Conservation (phyloP, 2,113 vertebrate genomes). For the Heloderma charlesbogerti region DNA sequence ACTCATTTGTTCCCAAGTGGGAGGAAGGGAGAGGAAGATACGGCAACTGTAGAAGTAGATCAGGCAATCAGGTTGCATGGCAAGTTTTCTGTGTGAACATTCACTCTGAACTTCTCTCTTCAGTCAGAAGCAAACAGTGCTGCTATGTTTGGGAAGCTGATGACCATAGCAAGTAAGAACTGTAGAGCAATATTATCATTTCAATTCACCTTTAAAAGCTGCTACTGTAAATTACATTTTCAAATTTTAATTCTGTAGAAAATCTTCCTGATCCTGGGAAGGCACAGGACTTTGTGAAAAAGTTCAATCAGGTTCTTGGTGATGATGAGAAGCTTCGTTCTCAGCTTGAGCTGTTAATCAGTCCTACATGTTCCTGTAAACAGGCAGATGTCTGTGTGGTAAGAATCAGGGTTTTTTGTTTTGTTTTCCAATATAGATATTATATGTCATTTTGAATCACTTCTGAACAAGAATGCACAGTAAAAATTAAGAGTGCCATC, state of each 20-base stretch:
- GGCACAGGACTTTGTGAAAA: constrained; percentile 99
- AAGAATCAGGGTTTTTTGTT: constrained; percentile 68
- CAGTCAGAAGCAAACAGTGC: constrained; percentile 96
- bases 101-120: constrained; percentile 35
- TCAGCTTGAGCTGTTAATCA: constrained; percentile 94
- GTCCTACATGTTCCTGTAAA: constrained; percentile 97
- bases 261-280: constrained; percentile 98
- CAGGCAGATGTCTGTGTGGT: constrained; percentile 99
- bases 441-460: not conserved
- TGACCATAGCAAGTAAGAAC: constrained; percentile 93
- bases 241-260: constrained; percentile 79
- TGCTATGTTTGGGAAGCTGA: constrained; percentile 97
- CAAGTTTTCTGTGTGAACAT: constrained; percentile 8
- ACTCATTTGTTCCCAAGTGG: not conserved
- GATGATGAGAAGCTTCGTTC: constrained; percentile 95
- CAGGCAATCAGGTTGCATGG: not conserved
- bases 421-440: not conserved
- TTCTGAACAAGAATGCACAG: not conserved
- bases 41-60: not conserved
- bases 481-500: not conserved
- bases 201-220: constrained; percentile 8
- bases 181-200: not conserved
- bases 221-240: constrained; percentile 16
- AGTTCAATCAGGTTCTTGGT: constrained; percentile 97
- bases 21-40: not conserved